phyloP scores from a whole-genome alignment of 2,888 invertebrate genomes.

The Flexamia atlantica region DNA sequence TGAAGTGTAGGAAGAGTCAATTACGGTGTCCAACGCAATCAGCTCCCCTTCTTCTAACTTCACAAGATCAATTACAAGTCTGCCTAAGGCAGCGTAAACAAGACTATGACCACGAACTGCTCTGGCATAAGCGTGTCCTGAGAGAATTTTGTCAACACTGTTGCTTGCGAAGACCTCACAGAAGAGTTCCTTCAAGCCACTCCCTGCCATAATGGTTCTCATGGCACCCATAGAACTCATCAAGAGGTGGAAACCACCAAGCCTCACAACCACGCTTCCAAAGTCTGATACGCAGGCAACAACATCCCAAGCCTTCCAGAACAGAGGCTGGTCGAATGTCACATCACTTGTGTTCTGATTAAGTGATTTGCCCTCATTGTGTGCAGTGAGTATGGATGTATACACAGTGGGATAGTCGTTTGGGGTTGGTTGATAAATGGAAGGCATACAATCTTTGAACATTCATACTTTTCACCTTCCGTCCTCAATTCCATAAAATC shows the following conservation, averaged over 20 bases:
- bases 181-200: constrained; percentile 72
- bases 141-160: constrained; percentile 71
- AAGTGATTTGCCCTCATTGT: constrained; percentile 65
- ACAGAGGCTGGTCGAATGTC: constrained; percentile 72
- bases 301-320: constrained; percentile 71
- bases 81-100: constrained; percentile 68
- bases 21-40: constrained; percentile 8
- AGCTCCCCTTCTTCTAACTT: constrained; percentile 33
- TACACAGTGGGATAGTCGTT: constrained; percentile 71
- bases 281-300: constrained; percentile 67
- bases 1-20: constrained; percentile 29
- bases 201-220: constrained; percentile 73
- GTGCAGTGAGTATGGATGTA: constrained; percentile 70
- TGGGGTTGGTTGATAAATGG: constrained; percentile 72
- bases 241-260: constrained; percentile 72
- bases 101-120: constrained; percentile 70
- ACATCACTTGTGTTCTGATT: constrained; percentile 69
- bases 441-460: constrained; percentile 70
- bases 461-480: constrained; percentile 67
- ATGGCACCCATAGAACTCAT: constrained; percentile 73
- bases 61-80: constrained; percentile 22
- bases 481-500: constrained; percentile 71
- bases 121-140: constrained; percentile 71
- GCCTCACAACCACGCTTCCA: constrained; percentile 67
- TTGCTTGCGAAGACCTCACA: constrained; percentile 70